Evolutionary conservation across 2,888 invertebrate genomes (phyloP), one percentile per base, ranked within the genome.

Genomic region (Helicoverpa assulta): DNA sequence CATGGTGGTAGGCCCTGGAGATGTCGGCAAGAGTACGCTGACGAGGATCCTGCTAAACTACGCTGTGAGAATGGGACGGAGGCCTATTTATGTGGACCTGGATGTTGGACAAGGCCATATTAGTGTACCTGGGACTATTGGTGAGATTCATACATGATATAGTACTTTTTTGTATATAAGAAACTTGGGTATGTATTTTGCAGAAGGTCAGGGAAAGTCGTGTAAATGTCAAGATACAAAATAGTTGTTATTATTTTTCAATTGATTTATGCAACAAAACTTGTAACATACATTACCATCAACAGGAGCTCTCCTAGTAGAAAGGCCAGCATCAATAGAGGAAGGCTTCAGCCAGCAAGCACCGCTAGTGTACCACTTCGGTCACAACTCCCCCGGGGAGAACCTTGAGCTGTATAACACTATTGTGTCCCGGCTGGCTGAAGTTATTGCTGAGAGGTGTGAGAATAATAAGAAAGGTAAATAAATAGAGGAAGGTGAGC

Each of bases 1-100:
- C 0, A 98, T 99, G 98, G 94, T 99, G 0, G 99, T 98, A 0
- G 99, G 99, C 0, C 99, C 99, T 0, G 97, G 97, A 51, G 99
- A 99, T 91, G 99, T 99, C 1, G 99, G 99, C 19, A 99, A 99
- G 93, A 98, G 98, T 0, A 99, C 99, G 0, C 92, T 99, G 2
- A 97, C 98, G 67, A 96, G 98, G 74, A 96, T 99, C 77, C 95
- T 99, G 7, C 95, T 99, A 0, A 99, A 99, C 93, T 99, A 99
- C 91, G 99, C 99, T 0, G 99, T 99, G 0, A 96, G 99, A 75
- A 97, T 98, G 96, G 98, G 98, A 0, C 94, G 98, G 57, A 95
- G 98, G 26, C 99, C 99, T 0, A 97, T 99, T 67, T 98, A 97
- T 92, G 99, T 99, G 0, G 99, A 99, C 88, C 93, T 99, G 47